Evolutionary conservation across 2,797 vertebrate species (phyloP), one percentile per base, ranked within the genome.

Genomic region (Phylloscopus collybita): DNA sequence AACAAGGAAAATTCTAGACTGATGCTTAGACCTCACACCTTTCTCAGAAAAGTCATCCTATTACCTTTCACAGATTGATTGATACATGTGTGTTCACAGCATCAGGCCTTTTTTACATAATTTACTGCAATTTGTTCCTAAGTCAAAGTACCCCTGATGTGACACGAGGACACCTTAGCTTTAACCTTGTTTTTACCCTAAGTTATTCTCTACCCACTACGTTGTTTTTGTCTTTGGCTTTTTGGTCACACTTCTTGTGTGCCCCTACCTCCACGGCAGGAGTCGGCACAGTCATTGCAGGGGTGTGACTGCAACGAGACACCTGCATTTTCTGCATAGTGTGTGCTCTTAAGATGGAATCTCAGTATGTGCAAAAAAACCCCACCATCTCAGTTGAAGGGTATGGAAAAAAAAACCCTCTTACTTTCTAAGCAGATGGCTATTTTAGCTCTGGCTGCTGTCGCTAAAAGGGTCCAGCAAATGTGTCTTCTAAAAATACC

Each of bases 381-480:
- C 71, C 5, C 71, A 80, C 54, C 57, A 29, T 57, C 88, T 92
- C 8, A 0, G 19, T 54, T 65, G 65, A 90, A 38, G 17, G 30
- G 12, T 73, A 89, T 83, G 90, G 91, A 95, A 95, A 94, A 93
- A 38, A 38, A 38, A 38, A 88, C 50, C 76, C 57, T 10, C 51
- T 17, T 45, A 27, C 57, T 93, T 86, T 94, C 54, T 54, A 78
- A 91, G 61, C 30, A 36, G 53, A 78, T n/a, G 27, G 80, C 27
- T 96, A 95, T 96, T 95, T 96, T 91, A 74, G 47, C 44, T 92
- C 79, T 64, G 82, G 67, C 87, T 95, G 61, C 73, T 92, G 82
- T 80, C 65, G 57, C 85, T 83, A 74, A 90, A 88, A 92, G 30
- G 29, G 42, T 45, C 69, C 34, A 67, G 80, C 94, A 96, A 92